Conservation (phyloP, 2,888 invertebrate species). For the Proisotoma minuta region DNA sequence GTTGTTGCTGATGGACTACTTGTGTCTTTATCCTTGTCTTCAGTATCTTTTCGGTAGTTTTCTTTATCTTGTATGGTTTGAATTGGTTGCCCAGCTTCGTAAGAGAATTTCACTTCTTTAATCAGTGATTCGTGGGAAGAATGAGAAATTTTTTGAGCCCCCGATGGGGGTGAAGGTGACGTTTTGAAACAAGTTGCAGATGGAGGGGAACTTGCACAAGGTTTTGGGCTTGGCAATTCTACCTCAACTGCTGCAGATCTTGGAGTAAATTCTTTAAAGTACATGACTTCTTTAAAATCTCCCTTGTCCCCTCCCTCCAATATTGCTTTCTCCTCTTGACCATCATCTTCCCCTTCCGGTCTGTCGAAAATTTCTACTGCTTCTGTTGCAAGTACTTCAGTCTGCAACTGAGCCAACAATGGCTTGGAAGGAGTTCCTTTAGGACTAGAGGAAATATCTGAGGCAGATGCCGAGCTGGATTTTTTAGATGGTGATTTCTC, state of each 20-base stretch:
- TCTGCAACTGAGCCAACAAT: neutral
- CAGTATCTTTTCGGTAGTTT: conserved; percentile 6
- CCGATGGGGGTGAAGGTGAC: conserved; percentile 33
- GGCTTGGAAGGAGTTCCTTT: neutral
- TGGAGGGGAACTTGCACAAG: conserved; percentile 34
- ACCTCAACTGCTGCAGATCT: conserved; percentile 24
- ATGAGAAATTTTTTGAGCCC: conserved; percentile 30
- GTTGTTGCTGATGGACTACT: neutral
- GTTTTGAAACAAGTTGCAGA: conserved; percentile 42
- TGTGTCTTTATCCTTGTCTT: conserved; percentile 15
- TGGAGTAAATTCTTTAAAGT: conserved; percentile 34
- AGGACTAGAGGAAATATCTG: neutral
- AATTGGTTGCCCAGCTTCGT: conserved; percentile 19
- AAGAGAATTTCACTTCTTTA: conserved; percentile 41
- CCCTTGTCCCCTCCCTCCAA: conserved; percentile 8
- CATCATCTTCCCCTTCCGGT: neutral
- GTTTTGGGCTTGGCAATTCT: conserved; percentile 16
- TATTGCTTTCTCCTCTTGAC: neutral
- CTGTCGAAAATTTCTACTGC: conserved; percentile 27
- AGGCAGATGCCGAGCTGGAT: conserved; percentile 23
- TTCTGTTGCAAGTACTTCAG: conserved; percentile 34
- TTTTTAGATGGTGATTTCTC: conserved; percentile 26
- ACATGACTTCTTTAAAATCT: conserved; percentile 31
- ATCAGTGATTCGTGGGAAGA: conserved; percentile 35
- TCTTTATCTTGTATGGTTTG: conserved; percentile 13